These are phyloP conservation scores for Lasiurus cinereus DNA, from an alignment of 2,113 vertebrate species.

Conservation along the genomic window DNA sequence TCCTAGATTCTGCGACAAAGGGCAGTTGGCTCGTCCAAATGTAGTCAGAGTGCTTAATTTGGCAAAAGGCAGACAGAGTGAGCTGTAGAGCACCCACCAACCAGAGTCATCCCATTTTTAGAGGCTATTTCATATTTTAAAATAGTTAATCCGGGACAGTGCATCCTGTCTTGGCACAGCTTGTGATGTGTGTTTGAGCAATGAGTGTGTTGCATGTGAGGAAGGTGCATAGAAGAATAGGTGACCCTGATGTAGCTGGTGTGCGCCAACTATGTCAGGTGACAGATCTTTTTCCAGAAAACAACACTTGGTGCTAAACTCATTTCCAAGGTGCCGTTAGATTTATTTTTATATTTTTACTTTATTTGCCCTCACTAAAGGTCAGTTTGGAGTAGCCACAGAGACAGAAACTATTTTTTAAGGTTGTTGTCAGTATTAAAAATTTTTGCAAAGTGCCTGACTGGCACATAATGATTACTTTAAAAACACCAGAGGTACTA, in stretches of 20 bases:
- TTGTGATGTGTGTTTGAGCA: background rate
- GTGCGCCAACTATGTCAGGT: background rate
- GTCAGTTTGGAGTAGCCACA: background rate
- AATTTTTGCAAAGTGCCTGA: background rate
- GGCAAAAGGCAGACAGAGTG: background rate
- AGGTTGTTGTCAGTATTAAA: background rate
- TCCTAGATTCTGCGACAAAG: background rate
- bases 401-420: background rate
- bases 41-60: background rate
- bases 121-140: background rate
- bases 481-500: background rate
- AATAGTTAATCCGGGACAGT: background rate
- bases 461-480: background rate
- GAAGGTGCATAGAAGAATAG: background rate
- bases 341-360: constrained; percentile 26
- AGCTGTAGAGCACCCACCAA: background rate
- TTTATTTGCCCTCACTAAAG: constrained; percentile 15
- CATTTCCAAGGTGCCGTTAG: background rate
- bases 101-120: background rate
- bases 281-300: background rate
- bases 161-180: background rate
- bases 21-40: background rate
- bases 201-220: background rate
- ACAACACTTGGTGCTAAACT: background rate
- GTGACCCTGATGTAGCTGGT: background rate